These are phyloP conservation scores for Cliona cf. orientalis DNA, from an alignment of 37 sponge, comb jelly and placozoan species.

Conservation along the genomic window DNA sequence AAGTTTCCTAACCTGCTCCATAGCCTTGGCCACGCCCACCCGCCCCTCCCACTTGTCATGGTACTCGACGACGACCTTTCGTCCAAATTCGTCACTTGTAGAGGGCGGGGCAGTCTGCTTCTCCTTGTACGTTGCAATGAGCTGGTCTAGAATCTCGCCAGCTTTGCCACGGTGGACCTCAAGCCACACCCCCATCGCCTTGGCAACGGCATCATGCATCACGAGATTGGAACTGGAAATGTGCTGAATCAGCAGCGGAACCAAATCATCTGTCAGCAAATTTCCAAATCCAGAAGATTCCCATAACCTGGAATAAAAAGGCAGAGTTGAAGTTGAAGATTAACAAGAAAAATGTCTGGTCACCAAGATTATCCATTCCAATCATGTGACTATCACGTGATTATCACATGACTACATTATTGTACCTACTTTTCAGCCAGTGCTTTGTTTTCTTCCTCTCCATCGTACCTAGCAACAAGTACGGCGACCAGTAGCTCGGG, in stretches of 20 bases:
- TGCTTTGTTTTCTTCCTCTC: slow-evolving; percentile 37
- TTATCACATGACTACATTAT: neutral
- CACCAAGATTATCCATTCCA: neutral
- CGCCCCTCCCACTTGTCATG: slow-evolving; percentile 83
- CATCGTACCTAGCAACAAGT: slow-evolving; percentile 41
- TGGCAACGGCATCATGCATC: slow-evolving; percentile 50
- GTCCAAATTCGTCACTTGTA: slow-evolving; percentile 55
- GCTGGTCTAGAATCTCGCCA: slow-evolving; percentile 10
- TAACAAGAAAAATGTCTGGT: neutral
- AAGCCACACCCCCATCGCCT: slow-evolving; percentile 55
- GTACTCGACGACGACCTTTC: slow-evolving; percentile 24
- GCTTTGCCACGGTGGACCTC: slow-evolving; percentile 10
- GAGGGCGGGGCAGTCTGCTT: slow-evolving; percentile 48
- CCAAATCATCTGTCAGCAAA: slow-evolving; percentile 26
- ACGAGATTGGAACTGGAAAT: slow-evolving; percentile 2
- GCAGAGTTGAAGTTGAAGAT: neutral
- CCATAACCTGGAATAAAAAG: slow-evolving; percentile 63
- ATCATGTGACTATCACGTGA: neutral
- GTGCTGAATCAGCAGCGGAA: slow-evolving; percentile 30
- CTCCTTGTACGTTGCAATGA: slow-evolving; percentile 38
- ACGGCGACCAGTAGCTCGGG: slow-evolving; percentile 45
- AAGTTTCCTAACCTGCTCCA: slow-evolving; percentile 58
- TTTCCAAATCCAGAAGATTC: slow-evolving; percentile 17
- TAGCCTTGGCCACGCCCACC: slow-evolving; percentile 84
- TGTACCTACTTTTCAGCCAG: slow-evolving; percentile 45